These are phyloP conservation scores for Siphonodentalium dalli DNA, from an alignment of 2,888 invertebrate genomes.

Conservation along the genomic window DNA sequence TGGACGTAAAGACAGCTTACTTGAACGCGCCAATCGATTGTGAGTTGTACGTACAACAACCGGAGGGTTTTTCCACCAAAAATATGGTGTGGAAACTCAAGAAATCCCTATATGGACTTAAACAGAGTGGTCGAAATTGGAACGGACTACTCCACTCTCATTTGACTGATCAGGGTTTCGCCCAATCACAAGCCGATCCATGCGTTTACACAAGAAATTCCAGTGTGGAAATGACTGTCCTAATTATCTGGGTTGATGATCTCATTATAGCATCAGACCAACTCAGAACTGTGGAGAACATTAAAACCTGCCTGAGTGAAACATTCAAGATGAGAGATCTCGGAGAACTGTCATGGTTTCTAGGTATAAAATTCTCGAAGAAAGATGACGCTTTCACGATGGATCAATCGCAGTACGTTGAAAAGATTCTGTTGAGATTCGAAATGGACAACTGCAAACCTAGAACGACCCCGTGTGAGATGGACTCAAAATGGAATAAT, in stretches of 20 bases:
- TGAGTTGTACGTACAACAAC: constrained; percentile 30
- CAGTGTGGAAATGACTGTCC: constrained; percentile 8
- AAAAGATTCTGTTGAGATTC: too few relatives aligned
- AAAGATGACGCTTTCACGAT: too few relatives aligned
- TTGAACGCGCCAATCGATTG: constrained; percentile 31
- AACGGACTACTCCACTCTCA: constrained; percentile 18
- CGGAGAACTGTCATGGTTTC: constrained; percentile 16
- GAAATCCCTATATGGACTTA: constrained; percentile 32
- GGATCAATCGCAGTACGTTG: too few relatives aligned
- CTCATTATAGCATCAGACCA: constrained; percentile 9
- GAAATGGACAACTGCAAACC: too few relatives aligned
- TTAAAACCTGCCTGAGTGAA: constrained; percentile 10
- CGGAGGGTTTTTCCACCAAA: constrained; percentile 29
- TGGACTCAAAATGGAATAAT: too few relatives aligned
- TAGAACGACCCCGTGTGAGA: too few relatives aligned
- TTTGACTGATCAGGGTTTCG: constrained; percentile 16
- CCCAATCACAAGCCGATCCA: constrained; percentile 10
- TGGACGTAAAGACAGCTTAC: constrained; percentile 31
- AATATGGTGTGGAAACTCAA: constrained; percentile 23
- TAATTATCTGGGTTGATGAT: constrained; percentile 22
- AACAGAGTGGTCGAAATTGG: constrained; percentile 32
- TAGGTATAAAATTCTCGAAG: constrained; percentile 12
- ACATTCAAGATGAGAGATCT: constrained; percentile 27
- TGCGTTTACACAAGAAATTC: constrained; percentile 12
- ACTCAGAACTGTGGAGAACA: background rate